A percentile compares a stretch with the other conserved stretches of the same genome.
phyloP scores from a whole-genome alignment of 1,140 invertebrate genomes.

The Drosophila kohkoa region DNA sequence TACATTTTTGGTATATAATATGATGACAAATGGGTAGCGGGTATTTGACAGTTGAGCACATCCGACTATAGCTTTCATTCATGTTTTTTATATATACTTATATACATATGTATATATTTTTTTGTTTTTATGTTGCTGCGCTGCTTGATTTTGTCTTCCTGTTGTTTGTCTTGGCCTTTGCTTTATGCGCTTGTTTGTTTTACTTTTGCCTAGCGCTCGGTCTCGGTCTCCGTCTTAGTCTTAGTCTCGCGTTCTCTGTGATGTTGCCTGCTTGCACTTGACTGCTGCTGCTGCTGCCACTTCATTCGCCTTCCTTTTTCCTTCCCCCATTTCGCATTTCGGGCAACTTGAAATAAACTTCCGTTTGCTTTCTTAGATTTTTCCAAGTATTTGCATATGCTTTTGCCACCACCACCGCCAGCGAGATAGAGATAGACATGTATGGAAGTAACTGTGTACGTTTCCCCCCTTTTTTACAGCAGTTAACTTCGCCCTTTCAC shows the following conservation, averaged over 20 bases:
- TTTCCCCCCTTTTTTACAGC: constrained; percentile 3
- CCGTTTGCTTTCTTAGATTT: constrained; percentile 54
- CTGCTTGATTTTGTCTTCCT: constrained; percentile 52
- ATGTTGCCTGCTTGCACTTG: constrained; percentile 44
- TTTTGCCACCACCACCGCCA: background rate
- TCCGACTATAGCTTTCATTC: too few species aligned
- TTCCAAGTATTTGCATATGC: constrained; percentile 51
- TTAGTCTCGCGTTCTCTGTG: background rate
- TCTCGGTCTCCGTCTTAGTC: too few species aligned
- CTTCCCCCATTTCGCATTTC: background rate
- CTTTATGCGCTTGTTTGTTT: constrained; percentile 51
- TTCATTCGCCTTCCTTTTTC: background rate
- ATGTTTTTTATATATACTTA: background rate
- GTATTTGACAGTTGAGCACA: too few species aligned
- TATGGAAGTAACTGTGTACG: constrained; percentile 1
- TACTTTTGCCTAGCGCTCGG: constrained; percentile 15
- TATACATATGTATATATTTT: background rate
- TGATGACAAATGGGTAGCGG: too few species aligned
- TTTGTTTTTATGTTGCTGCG: constrained; percentile 6
- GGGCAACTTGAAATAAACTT: constrained; percentile 53
- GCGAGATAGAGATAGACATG: background rate
- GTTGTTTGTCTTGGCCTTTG: constrained; percentile 48
- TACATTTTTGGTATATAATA: too few species aligned
- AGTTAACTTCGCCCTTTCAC: constrained; percentile 14
- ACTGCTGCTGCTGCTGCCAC: constrained; percentile 38